Conservation (phyloP, 2,113 vertebrate genomes). For the Ifrita kowaldi region DNA sequence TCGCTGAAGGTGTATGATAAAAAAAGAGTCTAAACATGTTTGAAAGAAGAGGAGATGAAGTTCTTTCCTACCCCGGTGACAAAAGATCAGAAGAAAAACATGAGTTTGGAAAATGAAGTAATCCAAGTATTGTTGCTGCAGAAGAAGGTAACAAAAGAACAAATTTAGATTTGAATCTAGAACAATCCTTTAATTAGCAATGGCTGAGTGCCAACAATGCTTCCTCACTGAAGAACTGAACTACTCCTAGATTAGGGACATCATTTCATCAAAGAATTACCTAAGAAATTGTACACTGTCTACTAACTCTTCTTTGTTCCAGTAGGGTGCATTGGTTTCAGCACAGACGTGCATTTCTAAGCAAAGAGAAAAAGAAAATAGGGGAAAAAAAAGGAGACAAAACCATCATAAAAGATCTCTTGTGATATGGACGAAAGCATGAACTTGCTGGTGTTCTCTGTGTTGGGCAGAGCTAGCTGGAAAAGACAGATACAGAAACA, state of each 20-base stretch:
- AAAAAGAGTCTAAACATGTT: not conserved
- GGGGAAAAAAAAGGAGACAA: not conserved
- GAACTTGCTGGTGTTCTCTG: not conserved
- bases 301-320: not conserved
- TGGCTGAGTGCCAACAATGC: not conserved
- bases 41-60: not conserved
- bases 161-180: not conserved
- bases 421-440: not conserved
- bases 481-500: not conserved
- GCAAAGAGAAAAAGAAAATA: not conserved
- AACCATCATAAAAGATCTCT: not conserved
- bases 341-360: not conserved
- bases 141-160: not conserved
- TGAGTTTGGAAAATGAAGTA: not conserved
- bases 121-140: not conserved
- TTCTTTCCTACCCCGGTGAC: not conserved
- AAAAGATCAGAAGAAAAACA: not conserved
- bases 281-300: not conserved
- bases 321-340: not conserved
- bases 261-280: not conserved
- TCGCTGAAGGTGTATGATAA: not conserved
- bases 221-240: not conserved
- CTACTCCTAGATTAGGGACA: not conserved
- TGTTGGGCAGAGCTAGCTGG: not conserved
- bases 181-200: not conserved